Evolutionary conservation across 1,140 invertebrate genomes (phyloP).

Genomic region (Drosophila lacteicornis): DNA sequence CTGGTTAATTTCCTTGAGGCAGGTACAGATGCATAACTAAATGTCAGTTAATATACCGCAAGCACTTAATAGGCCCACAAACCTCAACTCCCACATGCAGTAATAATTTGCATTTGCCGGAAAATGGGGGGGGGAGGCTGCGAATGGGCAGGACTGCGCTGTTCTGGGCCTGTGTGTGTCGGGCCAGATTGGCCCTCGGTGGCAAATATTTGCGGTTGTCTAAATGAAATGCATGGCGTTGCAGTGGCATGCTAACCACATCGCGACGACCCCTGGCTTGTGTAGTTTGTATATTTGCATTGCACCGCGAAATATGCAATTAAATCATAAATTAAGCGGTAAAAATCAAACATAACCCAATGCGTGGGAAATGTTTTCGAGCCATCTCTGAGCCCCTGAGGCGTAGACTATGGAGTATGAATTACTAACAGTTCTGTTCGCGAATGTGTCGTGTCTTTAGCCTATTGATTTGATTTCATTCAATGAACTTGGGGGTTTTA

Average conservation of each 20-base stretch:
- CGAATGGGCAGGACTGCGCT: no score
- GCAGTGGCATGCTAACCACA: conserved; percentile 11
- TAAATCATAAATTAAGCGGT: conserved; percentile 79
- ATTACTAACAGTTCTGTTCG: no score
- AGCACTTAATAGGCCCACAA: not conserved
- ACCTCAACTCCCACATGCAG: not conserved
- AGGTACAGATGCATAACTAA: no score
- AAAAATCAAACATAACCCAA: conserved; percentile 66
- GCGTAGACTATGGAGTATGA: not conserved
- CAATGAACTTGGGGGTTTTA: no score
- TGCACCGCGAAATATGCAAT: conserved; percentile 69
- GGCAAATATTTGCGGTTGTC: conserved; percentile 82
- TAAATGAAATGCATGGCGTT: conserved; percentile 76
- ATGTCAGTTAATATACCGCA: no score
- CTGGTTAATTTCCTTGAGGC: no score
- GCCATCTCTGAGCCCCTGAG: not conserved
- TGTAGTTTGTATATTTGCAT: conserved; percentile 38
- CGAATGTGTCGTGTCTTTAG: no score
- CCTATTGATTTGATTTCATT: not conserved
- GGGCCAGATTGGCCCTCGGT: conserved; percentile 61
- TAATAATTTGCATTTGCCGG: conserved; percentile 38
- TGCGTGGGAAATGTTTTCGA: not conserved
- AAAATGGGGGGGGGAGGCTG: no score
- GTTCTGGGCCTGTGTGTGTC: conserved; percentile 19
- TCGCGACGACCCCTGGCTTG: not conserved